Evolutionary conservation across 2,113 vertebrate species (phyloP).

Genomic region (Sminthopsis crassicaudata): DNA sequence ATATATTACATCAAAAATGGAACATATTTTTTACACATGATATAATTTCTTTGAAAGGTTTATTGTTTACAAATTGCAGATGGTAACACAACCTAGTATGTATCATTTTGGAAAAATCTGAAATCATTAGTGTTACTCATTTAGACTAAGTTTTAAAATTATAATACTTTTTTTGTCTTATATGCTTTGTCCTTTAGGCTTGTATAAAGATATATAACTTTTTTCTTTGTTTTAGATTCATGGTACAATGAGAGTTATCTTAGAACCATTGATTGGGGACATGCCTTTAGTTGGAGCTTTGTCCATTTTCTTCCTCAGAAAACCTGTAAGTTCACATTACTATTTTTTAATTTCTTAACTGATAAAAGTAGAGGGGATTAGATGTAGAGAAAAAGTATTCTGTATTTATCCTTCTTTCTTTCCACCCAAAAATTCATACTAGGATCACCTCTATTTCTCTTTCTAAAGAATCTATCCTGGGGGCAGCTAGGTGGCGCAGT

Average conservation of each 20-base stretch:
- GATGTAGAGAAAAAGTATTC: neutral
- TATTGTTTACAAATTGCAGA: neutral
- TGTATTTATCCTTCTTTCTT: neutral
- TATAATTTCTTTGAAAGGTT: constrained; percentile 37
- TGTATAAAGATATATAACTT: neutral
- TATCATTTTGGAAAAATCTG: neutral
- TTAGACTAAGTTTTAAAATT: neutral
- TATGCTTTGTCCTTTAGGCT: neutral
- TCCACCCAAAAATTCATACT: no score
- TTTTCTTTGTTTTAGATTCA: constrained; percentile 88
- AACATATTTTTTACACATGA: neutral
- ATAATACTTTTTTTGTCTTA: neutral
- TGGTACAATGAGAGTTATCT: constrained; percentile 94
- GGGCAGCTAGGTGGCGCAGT: no score
- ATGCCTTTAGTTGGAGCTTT: constrained; percentile 96
- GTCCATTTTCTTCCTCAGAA: constrained; percentile 96
- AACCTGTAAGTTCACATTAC: constrained; percentile 82
- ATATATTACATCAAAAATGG: neutral
- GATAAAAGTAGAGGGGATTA: neutral
- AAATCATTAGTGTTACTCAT: neutral
- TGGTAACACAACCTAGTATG: neutral
- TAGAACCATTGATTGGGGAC: constrained; percentile 97
- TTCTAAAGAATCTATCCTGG: neutral
- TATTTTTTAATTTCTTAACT: neutral
- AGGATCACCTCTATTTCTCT: neutral